These are phyloP conservation scores for Eumeta japonica DNA, from an alignment of 1,140 invertebrate species.

Conservation along the genomic window DNA sequence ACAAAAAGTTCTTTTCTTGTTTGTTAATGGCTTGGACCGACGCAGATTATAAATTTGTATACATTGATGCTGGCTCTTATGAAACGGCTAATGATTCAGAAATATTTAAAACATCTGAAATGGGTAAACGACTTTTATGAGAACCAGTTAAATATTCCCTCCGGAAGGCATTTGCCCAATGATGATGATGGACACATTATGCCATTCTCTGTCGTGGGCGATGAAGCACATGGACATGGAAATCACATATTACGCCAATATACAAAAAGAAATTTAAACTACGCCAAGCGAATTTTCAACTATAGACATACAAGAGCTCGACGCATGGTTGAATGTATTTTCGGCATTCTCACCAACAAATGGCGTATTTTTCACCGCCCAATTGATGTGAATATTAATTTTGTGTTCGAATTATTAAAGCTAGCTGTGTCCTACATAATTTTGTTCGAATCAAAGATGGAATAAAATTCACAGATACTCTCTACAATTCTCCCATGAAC, in stretches of 20 bases:
- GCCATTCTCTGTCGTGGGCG: slow-evolving; percentile 18
- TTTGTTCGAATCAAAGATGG: no score
- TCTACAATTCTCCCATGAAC: no score
- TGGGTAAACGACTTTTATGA: slow-evolving; percentile 9
- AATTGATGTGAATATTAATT: slow-evolving; percentile 14
- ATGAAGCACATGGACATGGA: slow-evolving; percentile 22
- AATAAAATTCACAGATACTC: no score
- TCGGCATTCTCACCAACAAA: slow-evolving; percentile 27
- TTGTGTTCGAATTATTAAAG: slow-evolving; percentile 18
- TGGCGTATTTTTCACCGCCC: slow-evolving; percentile 25
- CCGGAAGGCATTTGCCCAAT: slow-evolving; percentile 8
- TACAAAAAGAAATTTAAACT: slow-evolving; percentile 14
- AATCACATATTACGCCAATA: slow-evolving; percentile 11
- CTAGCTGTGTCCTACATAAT: slow-evolving; percentile 22
- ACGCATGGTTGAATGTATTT: slow-evolving; percentile 23
- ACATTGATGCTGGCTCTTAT: slow-evolving; percentile 45
- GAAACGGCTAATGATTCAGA: slow-evolving; percentile 33
- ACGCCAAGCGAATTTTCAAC: slow-evolving; percentile 21
- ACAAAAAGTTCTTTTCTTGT: slow-evolving; percentile 48
- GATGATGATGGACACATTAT: slow-evolving; percentile 9
- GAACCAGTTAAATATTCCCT: slow-evolving; percentile 13
- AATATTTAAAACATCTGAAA: slow-evolving; percentile 20
- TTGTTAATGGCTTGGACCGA: slow-evolving; percentile 53
- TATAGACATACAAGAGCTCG: slow-evolving; percentile 19
- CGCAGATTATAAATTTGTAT: slow-evolving; percentile 47